phyloP scores from a whole-genome alignment of 37 sponge, comb jelly and placozoan genomes.

The Chondrilla cf. caribensis region DNA sequence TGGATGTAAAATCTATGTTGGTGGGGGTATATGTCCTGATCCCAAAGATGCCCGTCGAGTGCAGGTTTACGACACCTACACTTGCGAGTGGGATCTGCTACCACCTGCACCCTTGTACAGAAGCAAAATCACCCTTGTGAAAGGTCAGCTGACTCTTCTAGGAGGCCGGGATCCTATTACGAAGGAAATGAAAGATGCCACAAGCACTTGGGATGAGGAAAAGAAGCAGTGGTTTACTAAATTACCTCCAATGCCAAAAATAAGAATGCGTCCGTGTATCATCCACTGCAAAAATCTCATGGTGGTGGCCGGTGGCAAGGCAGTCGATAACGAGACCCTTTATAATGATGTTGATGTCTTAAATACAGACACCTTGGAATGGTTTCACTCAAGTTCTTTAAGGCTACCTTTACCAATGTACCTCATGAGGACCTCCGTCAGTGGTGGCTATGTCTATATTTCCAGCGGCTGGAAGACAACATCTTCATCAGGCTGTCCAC shows the following conservation, averaged over 20 bases:
- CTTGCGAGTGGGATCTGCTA: not conserved
- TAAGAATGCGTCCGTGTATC: not conserved
- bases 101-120: not conserved
- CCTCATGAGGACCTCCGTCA: not conserved
- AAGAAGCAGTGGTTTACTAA: not conserved
- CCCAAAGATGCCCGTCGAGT: not conserved
- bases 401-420: not conserved
- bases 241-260: not conserved
- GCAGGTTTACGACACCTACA: not conserved
- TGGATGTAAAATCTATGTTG: not conserved
- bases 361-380: not conserved
- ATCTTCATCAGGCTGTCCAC: not conserved
- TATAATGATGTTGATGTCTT: not conserved
- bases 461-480: not conserved
- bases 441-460: not conserved
- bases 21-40: not conserved
- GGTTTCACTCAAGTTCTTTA: not conserved
- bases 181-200: not conserved
- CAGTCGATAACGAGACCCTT: not conserved
- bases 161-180: not conserved
- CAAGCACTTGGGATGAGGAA: not conserved
- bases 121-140: not conserved
- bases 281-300: not conserved
- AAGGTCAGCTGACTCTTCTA: not conserved
- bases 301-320: not conserved